Conservation (phyloP, 2,888 invertebrate genomes). For the Megamerina dolium region DNA sequence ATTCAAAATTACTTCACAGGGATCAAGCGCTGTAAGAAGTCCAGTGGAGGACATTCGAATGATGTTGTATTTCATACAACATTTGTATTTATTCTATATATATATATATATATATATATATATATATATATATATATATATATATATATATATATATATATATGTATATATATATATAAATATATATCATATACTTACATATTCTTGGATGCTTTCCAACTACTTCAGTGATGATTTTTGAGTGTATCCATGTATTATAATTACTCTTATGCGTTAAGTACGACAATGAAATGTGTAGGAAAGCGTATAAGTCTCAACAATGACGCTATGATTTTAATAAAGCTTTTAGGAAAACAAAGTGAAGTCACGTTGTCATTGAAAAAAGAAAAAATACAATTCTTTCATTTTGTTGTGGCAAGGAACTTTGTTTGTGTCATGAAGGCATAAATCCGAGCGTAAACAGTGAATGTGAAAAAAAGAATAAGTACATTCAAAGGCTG, state of each 20-base stretch:
- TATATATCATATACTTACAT: too few species aligned
- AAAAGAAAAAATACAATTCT: not conserved
- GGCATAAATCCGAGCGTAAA: constrained; percentile 5
- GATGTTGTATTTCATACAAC: too few species aligned
- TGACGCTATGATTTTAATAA: not conserved
- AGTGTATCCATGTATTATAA: constrained; percentile 1
- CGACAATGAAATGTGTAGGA: not conserved
- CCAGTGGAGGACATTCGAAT: too few species aligned
- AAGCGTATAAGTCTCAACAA: not conserved
- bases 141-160: too few species aligned
- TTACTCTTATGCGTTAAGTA: not conserved
- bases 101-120: too few species aligned
- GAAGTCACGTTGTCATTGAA: not conserved
- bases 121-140: too few species aligned
- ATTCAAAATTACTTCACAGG: too few species aligned
- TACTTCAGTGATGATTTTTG: not conserved
- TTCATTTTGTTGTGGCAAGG: not conserved
- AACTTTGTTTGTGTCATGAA: not conserved
- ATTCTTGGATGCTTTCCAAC: too few species aligned
- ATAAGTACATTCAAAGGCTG: too few species aligned
- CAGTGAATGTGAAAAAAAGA: not conserved
- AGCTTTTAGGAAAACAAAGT: not conserved
- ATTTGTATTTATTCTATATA: too few species aligned
- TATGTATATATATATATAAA: too few species aligned
- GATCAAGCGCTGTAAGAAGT: too few species aligned